Conservation (phyloP, 2,888 invertebrate species). For the Invenusta paracnida region DNA sequence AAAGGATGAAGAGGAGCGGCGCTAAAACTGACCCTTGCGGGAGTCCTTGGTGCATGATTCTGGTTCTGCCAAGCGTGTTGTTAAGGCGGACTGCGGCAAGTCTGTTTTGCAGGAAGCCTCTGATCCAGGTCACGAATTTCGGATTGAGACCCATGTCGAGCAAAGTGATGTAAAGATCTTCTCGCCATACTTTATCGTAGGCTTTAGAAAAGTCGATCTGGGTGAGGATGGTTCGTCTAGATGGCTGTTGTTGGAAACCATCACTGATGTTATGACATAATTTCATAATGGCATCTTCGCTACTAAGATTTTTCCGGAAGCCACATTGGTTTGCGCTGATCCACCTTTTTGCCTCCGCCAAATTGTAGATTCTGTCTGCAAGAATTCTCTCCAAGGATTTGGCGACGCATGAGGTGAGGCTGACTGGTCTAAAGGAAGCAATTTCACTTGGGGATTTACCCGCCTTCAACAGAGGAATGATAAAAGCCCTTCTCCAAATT, state of each 20-base stretch:
- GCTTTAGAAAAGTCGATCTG: background rate
- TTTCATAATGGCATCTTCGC: background rate
- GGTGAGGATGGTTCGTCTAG: background rate
- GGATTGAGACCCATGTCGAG: background rate
- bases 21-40: background rate
- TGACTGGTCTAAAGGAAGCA: background rate
- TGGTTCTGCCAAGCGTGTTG: background rate
- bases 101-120: background rate
- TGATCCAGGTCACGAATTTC: background rate
- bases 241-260: background rate
- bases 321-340: too few relatives aligned
- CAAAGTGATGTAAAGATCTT: background rate
- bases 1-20: slow-evolving; percentile 2
- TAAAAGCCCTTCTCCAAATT: background rate
- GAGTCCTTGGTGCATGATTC: background rate
- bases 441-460: background rate
- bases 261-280: background rate
- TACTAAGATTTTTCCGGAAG: background rate
- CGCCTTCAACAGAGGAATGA: background rate
- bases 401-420: background rate
- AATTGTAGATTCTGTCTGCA: background rate
- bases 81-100: background rate
- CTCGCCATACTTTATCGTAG: slow-evolving; percentile 7
- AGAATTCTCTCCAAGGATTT: background rate
- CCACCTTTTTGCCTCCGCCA: background rate